These are phyloP conservation scores for Spinus pinus DNA, from an alignment of 2,797 vertebrate genomes.

Conservation along the genomic window DNA sequence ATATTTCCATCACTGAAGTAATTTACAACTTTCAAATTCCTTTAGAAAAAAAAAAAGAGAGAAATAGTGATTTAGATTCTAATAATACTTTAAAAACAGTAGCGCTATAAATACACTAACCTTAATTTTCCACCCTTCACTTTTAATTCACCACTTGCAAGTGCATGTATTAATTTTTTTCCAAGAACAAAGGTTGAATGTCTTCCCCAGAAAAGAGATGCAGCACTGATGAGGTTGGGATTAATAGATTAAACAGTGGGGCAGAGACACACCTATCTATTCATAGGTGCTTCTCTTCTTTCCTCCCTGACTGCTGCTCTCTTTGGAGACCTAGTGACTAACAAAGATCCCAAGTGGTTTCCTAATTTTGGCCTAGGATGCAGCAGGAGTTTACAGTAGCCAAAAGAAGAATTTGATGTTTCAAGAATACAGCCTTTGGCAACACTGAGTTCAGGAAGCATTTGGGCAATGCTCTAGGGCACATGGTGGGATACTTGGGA, in stretches of 20 bases:
- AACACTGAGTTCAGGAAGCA: neutral
- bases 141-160: neutral
- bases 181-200: neutral
- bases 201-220: neutral
- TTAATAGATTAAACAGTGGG: neutral
- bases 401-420: neutral
- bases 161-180: accelerated
- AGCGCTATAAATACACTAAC: neutral
- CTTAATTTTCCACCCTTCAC: neutral
- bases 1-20: neutral
- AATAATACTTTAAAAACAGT: neutral
- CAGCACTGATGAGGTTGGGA: neutral
- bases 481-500: neutral
- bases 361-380: neutral
- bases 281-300: neutral
- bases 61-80: neutral
- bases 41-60: neutral
- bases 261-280: neutral
- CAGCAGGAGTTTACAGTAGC: neutral
- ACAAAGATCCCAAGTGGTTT: neutral
- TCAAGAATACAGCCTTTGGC: neutral
- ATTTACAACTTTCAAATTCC: neutral
- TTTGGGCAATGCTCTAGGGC: neutral
- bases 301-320: neutral
- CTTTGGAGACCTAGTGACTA: neutral